These are phyloP conservation scores for Labia minor DNA, from an alignment of 2,888 invertebrate genomes.

Conservation along the genomic window DNA sequence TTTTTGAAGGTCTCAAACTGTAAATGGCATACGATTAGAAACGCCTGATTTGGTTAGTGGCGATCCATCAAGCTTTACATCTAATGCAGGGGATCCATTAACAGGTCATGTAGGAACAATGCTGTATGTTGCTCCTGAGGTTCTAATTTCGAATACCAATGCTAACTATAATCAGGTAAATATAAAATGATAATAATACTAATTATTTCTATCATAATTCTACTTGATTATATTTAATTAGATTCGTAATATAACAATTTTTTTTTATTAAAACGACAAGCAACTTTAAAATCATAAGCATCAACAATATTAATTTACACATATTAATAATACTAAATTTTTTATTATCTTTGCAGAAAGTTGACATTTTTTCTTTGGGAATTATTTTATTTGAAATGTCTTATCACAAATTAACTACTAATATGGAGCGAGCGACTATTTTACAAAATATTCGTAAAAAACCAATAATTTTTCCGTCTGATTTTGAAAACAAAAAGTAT, in stretches of 20 bases:
- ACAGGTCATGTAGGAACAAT: conserved; percentile 88
- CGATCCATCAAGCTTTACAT: conserved; percentile 27
- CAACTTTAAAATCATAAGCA: too few species aligned
- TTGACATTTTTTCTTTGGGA: conserved; percentile 76
- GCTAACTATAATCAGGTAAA: conserved; percentile 60
- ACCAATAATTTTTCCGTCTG: conserved; percentile 58
- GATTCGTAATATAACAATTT: too few species aligned
- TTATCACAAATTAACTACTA: conserved; percentile 68
- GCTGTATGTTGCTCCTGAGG: conserved; percentile 89
- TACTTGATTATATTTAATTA: too few species aligned
- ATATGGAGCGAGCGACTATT: conserved; percentile 78
- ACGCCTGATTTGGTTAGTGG: conserved; percentile 15
- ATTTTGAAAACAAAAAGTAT: conserved; percentile 48
- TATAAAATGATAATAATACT: too few species aligned
- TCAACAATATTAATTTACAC: too few species aligned
- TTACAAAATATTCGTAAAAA: conserved; percentile 59
- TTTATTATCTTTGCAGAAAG: conserved; percentile 48
- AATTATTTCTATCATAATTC: too few species aligned
- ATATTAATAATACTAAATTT: too few species aligned
- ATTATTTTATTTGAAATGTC: conserved; percentile 96
- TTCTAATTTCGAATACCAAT: conserved; percentile 56
- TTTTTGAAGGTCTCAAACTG: conserved; percentile 16
- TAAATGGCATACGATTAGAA: conserved; percentile 18
- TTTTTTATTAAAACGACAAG: too few species aligned
- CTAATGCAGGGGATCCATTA: conserved; percentile 40